Conservation (phyloP, 2,888 invertebrate species). For the Hymenopus coronatus region DNA sequence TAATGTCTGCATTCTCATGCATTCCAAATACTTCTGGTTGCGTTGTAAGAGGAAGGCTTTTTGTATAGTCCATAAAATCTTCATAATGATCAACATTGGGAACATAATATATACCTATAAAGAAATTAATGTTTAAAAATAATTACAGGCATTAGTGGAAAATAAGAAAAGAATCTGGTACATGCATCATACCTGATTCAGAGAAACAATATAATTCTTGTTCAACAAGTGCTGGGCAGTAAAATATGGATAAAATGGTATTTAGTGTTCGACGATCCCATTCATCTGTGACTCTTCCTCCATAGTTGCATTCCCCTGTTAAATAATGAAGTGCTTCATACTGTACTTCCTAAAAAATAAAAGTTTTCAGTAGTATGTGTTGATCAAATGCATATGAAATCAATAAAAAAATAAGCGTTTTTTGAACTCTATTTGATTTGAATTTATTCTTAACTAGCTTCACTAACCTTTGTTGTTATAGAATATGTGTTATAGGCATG, state of each 20-base stretch:
- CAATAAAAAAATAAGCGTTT: too few relatives aligned
- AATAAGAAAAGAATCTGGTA: background rate
- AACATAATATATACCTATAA: conserved; percentile 64
- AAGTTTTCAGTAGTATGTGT: background rate
- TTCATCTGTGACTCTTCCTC: conserved; percentile 92
- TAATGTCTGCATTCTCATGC: conserved; percentile 89
- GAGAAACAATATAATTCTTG: conserved; percentile 66
- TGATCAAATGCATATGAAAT: too few relatives aligned
- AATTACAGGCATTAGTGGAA: background rate
- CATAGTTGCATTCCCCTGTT: conserved; percentile 95
- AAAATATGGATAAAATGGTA: conserved; percentile 79
- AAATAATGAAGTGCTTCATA: conserved; percentile 85
- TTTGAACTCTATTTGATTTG: too few relatives aligned
- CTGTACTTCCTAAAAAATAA: conserved; percentile 62
- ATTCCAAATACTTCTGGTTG: conserved; percentile 88
- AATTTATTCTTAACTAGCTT: too few relatives aligned
- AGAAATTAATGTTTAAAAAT: background rate
- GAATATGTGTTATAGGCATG: too few relatives aligned
- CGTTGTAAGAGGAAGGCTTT: conserved; percentile 70
- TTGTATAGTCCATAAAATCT: conserved; percentile 65
- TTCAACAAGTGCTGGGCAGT: conserved; percentile 65
- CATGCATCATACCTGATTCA: conserved; percentile 51
- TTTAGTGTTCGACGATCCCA: conserved; percentile 87
- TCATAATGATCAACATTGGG: conserved; percentile 72
- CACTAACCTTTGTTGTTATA: too few relatives aligned